Evolutionary conservation across 2,888 invertebrate species (phyloP).

Genomic region (Sphaerophoria rueppellii): DNA sequence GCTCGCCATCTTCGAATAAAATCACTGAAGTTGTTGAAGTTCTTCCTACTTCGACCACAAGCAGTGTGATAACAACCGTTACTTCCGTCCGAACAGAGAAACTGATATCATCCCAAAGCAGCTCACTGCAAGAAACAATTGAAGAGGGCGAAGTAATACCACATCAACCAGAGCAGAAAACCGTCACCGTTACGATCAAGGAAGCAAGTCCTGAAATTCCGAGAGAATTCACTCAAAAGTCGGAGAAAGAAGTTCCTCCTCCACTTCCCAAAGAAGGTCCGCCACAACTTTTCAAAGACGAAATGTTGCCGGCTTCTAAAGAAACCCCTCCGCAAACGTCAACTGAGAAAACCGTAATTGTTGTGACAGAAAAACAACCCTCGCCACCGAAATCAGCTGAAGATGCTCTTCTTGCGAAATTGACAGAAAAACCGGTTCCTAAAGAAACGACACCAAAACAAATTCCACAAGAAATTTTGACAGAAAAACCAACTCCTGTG

Average conservation of each 20-base stretch:
- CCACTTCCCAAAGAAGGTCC: conserved; percentile 8
- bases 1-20: not conserved
- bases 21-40: conserved; percentile 22
- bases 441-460: not conserved
- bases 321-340: not conserved
- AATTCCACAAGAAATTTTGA: not conserved
- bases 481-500: not conserved
- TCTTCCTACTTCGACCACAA: conserved; percentile 9
- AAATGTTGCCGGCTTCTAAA: not conserved
- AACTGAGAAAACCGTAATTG: not conserved
- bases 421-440: not conserved
- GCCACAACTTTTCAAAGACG: not conserved
- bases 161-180: not conserved
- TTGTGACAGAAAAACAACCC: not conserved
- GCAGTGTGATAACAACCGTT: conserved; percentile 36
- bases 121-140: not conserved
- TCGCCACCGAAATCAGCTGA: not conserved
- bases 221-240: not conserved
- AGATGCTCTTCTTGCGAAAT: not conserved
- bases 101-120: conserved; percentile 28
- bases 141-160: not conserved
- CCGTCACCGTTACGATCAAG: not conserved
- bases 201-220: conserved; percentile 11
- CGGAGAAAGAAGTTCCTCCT: conserved; percentile 21
- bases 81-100: conserved; percentile 53